These are phyloP conservation scores for Hesperia comma DNA, from an alignment of 2,888 invertebrate genomes.

Conservation along the genomic window DNA sequence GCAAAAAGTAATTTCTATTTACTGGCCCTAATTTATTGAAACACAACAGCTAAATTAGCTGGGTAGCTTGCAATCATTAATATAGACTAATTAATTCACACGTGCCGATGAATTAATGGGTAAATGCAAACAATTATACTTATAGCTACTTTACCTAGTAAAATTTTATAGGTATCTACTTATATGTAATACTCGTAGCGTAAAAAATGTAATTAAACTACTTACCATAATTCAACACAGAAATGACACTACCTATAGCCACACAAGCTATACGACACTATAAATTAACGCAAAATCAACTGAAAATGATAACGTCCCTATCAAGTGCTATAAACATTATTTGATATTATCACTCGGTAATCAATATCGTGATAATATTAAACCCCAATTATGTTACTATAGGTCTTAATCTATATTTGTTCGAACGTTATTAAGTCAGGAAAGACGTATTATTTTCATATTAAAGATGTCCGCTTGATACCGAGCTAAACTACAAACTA, in stretches of 20 bases:
- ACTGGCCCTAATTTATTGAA: too few relatives aligned
- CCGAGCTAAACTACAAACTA: conserved; percentile 17
- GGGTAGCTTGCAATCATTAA: too few relatives aligned
- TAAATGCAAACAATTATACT: too few relatives aligned
- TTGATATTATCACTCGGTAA: conserved; percentile 52
- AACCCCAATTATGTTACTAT: conserved; percentile 25
- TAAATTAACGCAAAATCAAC: conserved; percentile 62
- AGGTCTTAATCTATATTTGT: neutral
- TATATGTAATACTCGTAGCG: too few relatives aligned
- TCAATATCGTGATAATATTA: conserved; percentile 58
- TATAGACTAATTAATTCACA: too few relatives aligned
- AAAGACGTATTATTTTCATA: neutral
- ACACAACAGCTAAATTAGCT: too few relatives aligned
- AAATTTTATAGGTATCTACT: too few relatives aligned
- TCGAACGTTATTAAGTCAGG: neutral
- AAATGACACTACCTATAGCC: conserved; percentile 43
- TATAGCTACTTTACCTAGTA: too few relatives aligned
- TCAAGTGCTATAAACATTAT: conserved; percentile 51
- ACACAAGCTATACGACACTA: conserved; percentile 48
- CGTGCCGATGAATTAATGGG: too few relatives aligned
- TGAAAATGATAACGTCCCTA: conserved; percentile 52
- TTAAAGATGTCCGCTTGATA: conserved; percentile 17
- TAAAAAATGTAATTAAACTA: neutral
- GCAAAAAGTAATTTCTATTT: too few relatives aligned
- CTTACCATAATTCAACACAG: conserved; percentile 42